Evolutionary conservation across 2,113 vertebrate genomes (phyloP), one percentile per base, ranked within the genome.

Genomic region (Urocynchramus pylzowi): DNA sequence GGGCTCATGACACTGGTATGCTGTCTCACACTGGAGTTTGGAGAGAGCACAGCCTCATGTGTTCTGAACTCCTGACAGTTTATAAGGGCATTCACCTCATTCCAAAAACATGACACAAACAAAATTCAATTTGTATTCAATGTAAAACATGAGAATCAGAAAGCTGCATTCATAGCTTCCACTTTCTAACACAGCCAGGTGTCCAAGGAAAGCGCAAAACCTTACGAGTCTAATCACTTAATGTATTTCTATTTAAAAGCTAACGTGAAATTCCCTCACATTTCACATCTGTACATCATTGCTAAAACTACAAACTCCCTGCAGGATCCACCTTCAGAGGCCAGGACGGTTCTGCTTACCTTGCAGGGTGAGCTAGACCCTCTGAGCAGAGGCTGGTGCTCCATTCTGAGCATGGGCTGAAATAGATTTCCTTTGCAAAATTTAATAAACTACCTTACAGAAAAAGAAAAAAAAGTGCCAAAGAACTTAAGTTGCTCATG

Each of bases 371-470:
- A 21, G 33, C 54, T 15, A n/a, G 68, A 39, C 33, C 52, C 61
- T 63, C 86, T 80, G 80, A 95, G 87, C 89, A 97, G 91, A 18
- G 87, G 89, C 89, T 69, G 93, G 39, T 45, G 37, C 87, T 97
- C 97, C 97, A 93, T 96, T 60, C 80, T 64, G 33, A 85, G 52
- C 4, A 42, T 2, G 30, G 69, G 37, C 75, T 27, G 31, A 76
- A n/a, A 35, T 39, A 57, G 19, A 47, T 45, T 68, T 92, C 87
- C 89, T 90, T 89, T 44, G 89, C 57, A 77, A 89, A 91, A 78
- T 26, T 91, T 95, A 82, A 64, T 39, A 71, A 90, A 69, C 84
- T 89, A 89, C 41, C 10, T 84, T 56, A 78, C 56, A 52, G 33
- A 10, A 11, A 8, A 2, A 13, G 39, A 89, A 87, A 56, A 24